A percentile compares a stretch with the other conserved stretches of the same genome.
Conservation (phyloP, 2,113 vertebrate species). For the Azemiops feae region DNA sequence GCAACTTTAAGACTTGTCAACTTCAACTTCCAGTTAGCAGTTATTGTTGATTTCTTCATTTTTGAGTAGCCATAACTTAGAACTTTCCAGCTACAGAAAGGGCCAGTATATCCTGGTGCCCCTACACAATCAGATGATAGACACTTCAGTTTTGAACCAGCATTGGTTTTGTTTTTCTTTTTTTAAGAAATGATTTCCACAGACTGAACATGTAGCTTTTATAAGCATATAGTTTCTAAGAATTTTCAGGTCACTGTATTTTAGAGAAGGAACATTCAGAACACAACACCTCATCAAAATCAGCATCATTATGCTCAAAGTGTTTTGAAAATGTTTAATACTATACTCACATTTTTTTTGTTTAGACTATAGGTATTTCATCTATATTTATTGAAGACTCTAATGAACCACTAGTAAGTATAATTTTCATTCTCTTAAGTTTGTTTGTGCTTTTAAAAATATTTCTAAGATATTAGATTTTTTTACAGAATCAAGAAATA, state of each 20-base stretch:
- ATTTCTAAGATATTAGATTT: not conserved
- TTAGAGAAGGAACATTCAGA: not conserved
- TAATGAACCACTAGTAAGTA: slow-evolving; percentile 55
- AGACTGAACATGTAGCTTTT: not conserved
- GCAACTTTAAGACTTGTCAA: not conserved
- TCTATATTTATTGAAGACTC: slow-evolving; percentile 76
- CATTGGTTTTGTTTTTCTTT: not conserved
- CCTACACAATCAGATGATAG: not conserved
- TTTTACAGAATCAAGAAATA: not conserved
- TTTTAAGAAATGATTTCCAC: not conserved
- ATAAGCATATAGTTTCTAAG: not conserved
- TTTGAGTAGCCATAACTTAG: not conserved
- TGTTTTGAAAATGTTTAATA: slow-evolving; percentile 12
- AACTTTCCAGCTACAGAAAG: not conserved
- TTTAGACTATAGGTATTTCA: slow-evolving; percentile 75
- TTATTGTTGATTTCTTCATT: not conserved
- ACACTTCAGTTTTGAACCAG: not conserved
- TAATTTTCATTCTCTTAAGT: not conserved
- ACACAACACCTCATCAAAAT: not conserved
- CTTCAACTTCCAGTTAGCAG: not conserved
- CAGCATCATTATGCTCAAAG: not conserved
- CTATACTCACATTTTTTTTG: slow-evolving; percentile 33
- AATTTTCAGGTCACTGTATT: not conserved
- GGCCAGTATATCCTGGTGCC: not conserved
- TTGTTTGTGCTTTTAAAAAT: not conserved